Evolutionary conservation across 2,888 invertebrate species (phyloP), one percentile per base, ranked within the genome.

Genomic region (Troglohyphantes excavatus): DNA sequence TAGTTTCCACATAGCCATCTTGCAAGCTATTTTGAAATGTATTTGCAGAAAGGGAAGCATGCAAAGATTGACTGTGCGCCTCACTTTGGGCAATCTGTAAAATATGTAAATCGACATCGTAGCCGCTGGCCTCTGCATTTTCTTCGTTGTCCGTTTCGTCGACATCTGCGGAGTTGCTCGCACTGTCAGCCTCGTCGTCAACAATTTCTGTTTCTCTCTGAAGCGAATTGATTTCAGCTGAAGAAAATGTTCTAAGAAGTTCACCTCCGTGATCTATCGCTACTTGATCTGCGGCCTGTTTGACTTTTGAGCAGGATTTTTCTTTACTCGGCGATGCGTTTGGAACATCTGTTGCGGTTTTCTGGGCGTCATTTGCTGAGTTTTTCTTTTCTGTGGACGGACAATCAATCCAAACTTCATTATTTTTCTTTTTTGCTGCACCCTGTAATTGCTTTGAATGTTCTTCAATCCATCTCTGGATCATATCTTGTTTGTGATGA

Each of bases 401-500:
- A 61, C 83, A 90, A 68, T 91, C 91, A 33, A 91, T 91, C 91
- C 91, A 91, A 23, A 91, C 91, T 68, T 92, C 91, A 9, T 90
- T 75, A 21, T 91, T 91, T 63, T 91, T 91, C 93, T 96, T 96
- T 92, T 97, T 96, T 94, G 97, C 97, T 21, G 96, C 95, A 0
- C 96, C 96, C 94, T 97, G 97, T 93, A 97, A 17, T 43, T 91
- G 91, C 1, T 61, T 70, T 2, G 91, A 90, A 68, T 91, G 92
- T 29, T 90, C 97, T 94, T 97, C 97, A 0, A 98, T 97, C 98
- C 98, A 98, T 93, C 97, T 96, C 72, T 97, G 95, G 78, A 98
- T 98, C 98, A 98, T 98, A 92, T 96, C 96, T 93, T 97, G 97
- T 93, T 98, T 98, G 92, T 97, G 97, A 92, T 95, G 96, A 92